Percentiles rank a stretch among this genome's conserved stretches.
These are phyloP conservation scores for Deilephila porcellus DNA, from an alignment of 2,888 invertebrate species.

Conservation along the genomic window DNA sequence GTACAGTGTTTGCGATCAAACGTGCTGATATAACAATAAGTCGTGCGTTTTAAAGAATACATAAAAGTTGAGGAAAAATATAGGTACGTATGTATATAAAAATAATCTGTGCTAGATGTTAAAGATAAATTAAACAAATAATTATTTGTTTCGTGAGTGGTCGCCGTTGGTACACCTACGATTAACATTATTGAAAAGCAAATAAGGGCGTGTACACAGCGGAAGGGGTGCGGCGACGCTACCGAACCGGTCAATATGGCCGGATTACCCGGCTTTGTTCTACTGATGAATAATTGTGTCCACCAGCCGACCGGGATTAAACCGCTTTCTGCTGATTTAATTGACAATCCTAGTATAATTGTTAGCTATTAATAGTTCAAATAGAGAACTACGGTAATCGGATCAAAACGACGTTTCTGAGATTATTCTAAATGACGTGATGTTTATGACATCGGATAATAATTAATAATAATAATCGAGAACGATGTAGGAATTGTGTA, in stretches of 20 bases:
- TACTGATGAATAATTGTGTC: slow-evolving; percentile 82
- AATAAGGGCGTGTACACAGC: slow-evolving; percentile 58
- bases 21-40: no score
- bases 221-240: slow-evolving; percentile 52
- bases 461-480: not conserved
- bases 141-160: slow-evolving; percentile 26
- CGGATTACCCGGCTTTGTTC: slow-evolving; percentile 78
- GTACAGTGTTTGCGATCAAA: no score
- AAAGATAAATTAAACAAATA: slow-evolving; percentile 28
- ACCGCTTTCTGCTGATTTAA: slow-evolving; percentile 80
- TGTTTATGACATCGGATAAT: not conserved
- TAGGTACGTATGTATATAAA: not conserved
- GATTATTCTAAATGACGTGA: slow-evolving; percentile 18
- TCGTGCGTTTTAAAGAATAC: no score
- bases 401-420: slow-evolving; percentile 42
- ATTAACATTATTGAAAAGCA: slow-evolving; percentile 66
- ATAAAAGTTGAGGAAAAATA: not conserved
- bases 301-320: slow-evolving; percentile 76
- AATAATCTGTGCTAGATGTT: not conserved
- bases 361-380: slow-evolving; percentile 74
- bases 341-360: slow-evolving; percentile 79
- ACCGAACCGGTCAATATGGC: slow-evolving; percentile 73
- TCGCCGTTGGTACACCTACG: slow-evolving; percentile 41
- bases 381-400: slow-evolving; percentile 64
- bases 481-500: not conserved